These are phyloP conservation scores for Escarpia spicata DNA, from an alignment of 2,888 invertebrate genomes.

Conservation along the genomic window DNA sequence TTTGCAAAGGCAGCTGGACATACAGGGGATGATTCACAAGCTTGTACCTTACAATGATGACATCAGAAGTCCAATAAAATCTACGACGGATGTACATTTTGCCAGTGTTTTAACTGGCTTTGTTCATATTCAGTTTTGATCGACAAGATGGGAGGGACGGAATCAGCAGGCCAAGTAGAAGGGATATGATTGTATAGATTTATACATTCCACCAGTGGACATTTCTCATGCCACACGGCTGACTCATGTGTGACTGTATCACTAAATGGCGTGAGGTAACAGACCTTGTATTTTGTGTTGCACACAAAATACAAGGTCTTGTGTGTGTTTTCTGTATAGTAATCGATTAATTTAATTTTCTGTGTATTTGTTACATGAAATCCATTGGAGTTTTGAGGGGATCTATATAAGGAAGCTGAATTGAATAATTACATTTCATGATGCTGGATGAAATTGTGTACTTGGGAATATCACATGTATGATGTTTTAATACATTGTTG, in stretches of 20 bases:
- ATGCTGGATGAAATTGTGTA: neutral
- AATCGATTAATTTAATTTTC: neutral
- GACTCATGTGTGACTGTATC: neutral
- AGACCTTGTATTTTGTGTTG: neutral
- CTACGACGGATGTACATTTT: neutral
- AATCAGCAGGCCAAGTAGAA: neutral
- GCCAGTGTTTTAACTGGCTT: conserved; percentile 13
- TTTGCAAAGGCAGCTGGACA: conserved; percentile 62
- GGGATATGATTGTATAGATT: neutral
- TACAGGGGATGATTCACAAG: conserved; percentile 55
- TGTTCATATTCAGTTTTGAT: neutral
- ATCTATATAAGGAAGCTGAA: neutral
- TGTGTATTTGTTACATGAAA: neutral
- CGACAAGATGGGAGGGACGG: neutral
- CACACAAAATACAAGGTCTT: neutral
- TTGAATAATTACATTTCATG: neutral
- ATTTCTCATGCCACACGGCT: neutral
- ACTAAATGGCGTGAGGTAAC: neutral
- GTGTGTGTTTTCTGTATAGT: neutral
- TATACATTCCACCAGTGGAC: neutral
- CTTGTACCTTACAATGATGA: conserved; percentile 58
- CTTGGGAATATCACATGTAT: neutral
- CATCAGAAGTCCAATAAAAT: neutral
- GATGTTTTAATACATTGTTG: neutral
- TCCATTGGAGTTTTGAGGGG: neutral